Evolutionary conservation across 64 coral and sea anemone species (phyloP).

Genomic region (Porites australiensis): DNA sequence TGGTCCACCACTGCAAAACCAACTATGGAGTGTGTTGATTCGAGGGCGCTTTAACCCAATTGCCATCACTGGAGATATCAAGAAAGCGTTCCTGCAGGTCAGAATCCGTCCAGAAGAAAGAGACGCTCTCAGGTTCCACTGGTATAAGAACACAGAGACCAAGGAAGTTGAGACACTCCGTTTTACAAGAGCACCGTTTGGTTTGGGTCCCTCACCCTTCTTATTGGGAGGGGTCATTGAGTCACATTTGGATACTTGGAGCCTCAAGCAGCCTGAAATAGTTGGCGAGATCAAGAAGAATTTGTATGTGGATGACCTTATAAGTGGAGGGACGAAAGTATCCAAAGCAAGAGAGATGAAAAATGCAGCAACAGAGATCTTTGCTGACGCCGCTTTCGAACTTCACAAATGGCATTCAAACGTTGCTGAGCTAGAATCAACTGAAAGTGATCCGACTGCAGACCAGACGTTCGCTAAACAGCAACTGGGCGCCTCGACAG

Average conservation of each 20-base stretch:
- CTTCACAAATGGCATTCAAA: background rate
- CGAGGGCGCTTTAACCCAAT: background rate
- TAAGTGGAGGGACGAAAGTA: background rate
- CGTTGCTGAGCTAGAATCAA: background rate
- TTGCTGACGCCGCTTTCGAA: background rate
- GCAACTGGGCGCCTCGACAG: background rate
- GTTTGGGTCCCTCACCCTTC: background rate
- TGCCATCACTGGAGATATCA: background rate
- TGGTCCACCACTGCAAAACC: constrained; percentile 3
- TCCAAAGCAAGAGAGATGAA: background rate
- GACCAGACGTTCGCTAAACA: background rate
- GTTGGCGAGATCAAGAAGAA: background rate
- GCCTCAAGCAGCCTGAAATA: background rate
- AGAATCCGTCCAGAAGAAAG: background rate
- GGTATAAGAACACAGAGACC: background rate
- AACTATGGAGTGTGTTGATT: background rate
- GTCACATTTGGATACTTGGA: background rate
- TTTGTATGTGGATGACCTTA: background rate
- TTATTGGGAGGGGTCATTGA: background rate
- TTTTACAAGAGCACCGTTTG: background rate
- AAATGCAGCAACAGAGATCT: background rate
- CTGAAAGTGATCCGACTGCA: background rate
- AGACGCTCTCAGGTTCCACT: background rate
- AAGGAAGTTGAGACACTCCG: background rate
- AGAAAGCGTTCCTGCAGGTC: background rate